Evolutionary conservation across 2,888 invertebrate species (phyloP), one percentile per base, ranked within the genome.

Genomic region (Tiphia femorata): DNA sequence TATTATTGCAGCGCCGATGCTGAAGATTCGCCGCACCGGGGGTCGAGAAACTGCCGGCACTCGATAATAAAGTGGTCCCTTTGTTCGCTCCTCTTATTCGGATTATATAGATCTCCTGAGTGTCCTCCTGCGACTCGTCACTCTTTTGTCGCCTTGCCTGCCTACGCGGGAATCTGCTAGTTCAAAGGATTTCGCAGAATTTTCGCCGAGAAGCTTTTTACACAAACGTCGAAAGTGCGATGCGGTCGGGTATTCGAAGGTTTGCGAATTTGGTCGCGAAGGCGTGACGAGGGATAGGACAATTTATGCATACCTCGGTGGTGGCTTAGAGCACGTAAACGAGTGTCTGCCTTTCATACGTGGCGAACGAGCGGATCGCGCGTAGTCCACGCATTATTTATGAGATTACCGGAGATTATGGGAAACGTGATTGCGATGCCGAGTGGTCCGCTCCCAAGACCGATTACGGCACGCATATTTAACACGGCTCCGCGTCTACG

Each of bases 351-450:
- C 71, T 65, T 68, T 66, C 62, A 51, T 63, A 62, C 62, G 57
- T 49, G 59, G 49, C 47, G 43, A 55, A 41, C 49, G 54, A 49
- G 40, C 42, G 55, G 47, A 51, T 43, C 37, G 67, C 72, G 62
- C 71, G 68, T 72, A 66, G 60, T 53, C 56, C 49, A 48, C 67
- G 70, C 72, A 77, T 77, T 77, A 77, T 77, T 77, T 75, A 77
- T 75, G 75, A 75, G 77, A 76, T 77, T 75, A 77, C 71, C 66
- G 69, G 67, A 73, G 76, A 77, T 77, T 75, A 77, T 73, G 69
- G 67, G 67, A 72, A 70, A 73, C 76, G 72, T 77, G 77, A 70
- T 72, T 67, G 60, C 38, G 67, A 62, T 73, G 68, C 62, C 62
- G 67, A 72, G 66, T 66, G 62, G 60, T 52, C 49, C 59, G 62